phyloP scores from a whole-genome alignment of 2,113 vertebrate genomes.

The Thymallus thymallus region DNA sequence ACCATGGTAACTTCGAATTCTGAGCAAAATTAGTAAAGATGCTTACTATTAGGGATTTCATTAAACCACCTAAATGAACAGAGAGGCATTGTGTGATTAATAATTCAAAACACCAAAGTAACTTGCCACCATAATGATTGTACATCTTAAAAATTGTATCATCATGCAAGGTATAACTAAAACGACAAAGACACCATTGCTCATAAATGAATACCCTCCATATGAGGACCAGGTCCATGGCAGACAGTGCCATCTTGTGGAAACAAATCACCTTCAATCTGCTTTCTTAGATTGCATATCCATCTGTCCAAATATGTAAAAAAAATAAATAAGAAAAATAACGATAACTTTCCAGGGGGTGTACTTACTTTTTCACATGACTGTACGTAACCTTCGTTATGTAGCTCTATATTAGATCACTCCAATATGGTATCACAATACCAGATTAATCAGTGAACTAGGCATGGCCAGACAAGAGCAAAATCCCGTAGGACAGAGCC shows the following conservation, averaged over 20 bases:
- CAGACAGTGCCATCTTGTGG: conserved; percentile 25
- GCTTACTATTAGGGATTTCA: not conserved
- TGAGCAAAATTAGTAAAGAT: not conserved
- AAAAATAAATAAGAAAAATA: no score
- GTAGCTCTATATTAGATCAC: no score
- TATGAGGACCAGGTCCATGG: not conserved
- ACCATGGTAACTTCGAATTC: not conserved
- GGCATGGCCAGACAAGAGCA: no score
- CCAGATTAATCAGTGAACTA: no score
- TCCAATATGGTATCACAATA: no score
- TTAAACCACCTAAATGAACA: not conserved
- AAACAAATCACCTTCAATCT: conserved; percentile 80
- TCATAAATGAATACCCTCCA: not conserved
- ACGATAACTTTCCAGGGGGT: no score
- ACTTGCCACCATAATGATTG: not conserved
- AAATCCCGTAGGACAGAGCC: no score
- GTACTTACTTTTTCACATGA: no score
- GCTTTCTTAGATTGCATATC: conserved; percentile 80
- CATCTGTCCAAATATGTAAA: no score
- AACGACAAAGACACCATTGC: not conserved
- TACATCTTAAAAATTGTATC: not conserved
- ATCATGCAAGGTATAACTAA: not conserved
- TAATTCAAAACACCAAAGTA: not conserved
- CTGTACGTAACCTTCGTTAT: no score
- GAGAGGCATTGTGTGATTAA: not conserved